phyloP scores from a whole-genome alignment of 2,888 invertebrate species.

The Fragum whitleyi region DNA sequence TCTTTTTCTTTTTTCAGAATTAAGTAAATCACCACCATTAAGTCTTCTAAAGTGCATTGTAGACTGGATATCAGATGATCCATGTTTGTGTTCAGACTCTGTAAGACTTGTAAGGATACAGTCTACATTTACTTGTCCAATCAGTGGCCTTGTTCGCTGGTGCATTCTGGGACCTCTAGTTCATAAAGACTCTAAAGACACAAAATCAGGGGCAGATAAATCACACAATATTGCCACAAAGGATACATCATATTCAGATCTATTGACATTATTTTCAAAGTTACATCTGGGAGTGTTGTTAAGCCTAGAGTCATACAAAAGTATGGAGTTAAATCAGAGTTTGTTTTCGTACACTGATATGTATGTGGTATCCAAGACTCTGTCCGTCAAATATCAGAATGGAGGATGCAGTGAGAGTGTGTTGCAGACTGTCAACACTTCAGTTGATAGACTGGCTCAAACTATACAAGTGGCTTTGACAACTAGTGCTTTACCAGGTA shows the following conservation, averaged over 20 bases:
- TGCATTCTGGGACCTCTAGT: conserved; percentile 78
- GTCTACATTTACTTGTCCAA: conserved; percentile 77
- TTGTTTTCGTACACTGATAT: conserved; percentile 72
- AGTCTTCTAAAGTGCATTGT: conserved; percentile 76
- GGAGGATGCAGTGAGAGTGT: conserved; percentile 79
- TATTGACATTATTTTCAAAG: conserved; percentile 71
- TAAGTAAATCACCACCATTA: conserved; percentile 71
- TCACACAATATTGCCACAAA: not conserved
- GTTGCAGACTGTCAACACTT: conserved; percentile 87
- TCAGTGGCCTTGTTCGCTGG: conserved; percentile 80
- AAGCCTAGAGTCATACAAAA: conserved; percentile 73
- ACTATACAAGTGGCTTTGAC: conserved; percentile 93
- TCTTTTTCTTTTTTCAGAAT: conserved; percentile 65
- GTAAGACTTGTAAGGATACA: conserved; percentile 76
- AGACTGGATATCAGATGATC: conserved; percentile 79
- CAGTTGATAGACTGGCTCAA: conserved; percentile 93
- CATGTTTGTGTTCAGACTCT: conserved; percentile 80
- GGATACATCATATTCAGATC: conserved; percentile 39
- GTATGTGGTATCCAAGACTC: conserved; percentile 63
- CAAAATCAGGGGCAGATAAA: not conserved
- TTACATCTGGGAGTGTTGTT: conserved; percentile 77
- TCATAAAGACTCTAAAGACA: conserved; percentile 18
- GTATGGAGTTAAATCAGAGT: conserved; percentile 71
- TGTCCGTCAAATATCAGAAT: conserved; percentile 56
- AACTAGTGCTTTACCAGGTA: conserved; percentile 91